These are phyloP conservation scores for Sylvicola cinctus DNA, from an alignment of 2,888 invertebrate genomes.

Conservation along the genomic window DNA sequence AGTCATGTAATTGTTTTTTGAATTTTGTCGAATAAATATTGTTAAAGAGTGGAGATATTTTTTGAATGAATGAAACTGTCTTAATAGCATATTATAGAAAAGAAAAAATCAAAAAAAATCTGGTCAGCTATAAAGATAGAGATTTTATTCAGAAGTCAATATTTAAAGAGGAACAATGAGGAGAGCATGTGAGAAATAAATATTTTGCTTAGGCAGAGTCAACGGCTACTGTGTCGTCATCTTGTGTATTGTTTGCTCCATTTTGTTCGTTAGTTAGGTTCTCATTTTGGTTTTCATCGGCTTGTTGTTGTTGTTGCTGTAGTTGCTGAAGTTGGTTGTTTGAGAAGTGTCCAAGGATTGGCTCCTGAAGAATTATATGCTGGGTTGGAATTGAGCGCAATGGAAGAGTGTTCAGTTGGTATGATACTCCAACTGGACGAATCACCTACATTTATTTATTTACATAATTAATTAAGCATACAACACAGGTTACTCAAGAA, in stretches of 20 bases:
- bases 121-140: too few species aligned
- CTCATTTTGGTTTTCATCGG: too few species aligned
- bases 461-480: neutral
- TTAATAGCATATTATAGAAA: too few species aligned
- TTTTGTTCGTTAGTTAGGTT: too few species aligned
- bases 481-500: neutral
- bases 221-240: neutral
- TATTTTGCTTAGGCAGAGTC: neutral
- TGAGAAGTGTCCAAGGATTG: neutral
- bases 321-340: constrained; percentile 5
- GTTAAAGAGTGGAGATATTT: too few species aligned
- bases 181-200: too few species aligned
- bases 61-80: too few species aligned
- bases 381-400: constrained; percentile 2
- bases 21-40: neutral
- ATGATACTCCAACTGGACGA: constrained; percentile 1
- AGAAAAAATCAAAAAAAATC: too few species aligned
- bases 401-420: constrained; percentile 3
- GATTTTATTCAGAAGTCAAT: too few species aligned
- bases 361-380: constrained; percentile 2
- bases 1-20: neutral
- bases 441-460: neutral
- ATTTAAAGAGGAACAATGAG: too few species aligned
- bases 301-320: constrained; percentile 5
- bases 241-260: too few species aligned